Conservation (phyloP, 2,797 vertebrate genomes). For the Pangasius sanitwongsei region DNA sequence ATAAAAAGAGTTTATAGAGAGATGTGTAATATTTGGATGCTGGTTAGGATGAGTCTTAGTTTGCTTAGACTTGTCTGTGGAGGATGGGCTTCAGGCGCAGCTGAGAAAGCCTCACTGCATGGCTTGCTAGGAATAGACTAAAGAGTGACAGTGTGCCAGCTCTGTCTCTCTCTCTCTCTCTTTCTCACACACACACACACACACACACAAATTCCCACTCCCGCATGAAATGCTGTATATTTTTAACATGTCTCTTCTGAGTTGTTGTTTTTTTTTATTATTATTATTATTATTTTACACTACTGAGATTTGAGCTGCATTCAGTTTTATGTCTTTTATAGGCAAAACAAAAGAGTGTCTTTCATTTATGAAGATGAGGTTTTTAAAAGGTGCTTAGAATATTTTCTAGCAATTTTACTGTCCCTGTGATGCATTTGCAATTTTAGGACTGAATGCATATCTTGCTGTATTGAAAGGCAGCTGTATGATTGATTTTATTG, state of each 20-base stretch:
- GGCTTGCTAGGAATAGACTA: conserved; percentile 41
- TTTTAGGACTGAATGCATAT: neutral
- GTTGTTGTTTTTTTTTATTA: neutral
- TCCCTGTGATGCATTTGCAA: neutral
- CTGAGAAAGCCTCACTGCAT: conserved; percentile 9
- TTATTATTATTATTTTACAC: neutral
- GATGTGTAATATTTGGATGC: neutral
- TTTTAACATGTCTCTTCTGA: neutral
- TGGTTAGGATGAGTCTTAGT: neutral
- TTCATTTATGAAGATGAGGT: neutral
- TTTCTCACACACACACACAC: neutral
- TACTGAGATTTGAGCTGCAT: neutral
- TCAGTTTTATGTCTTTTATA: neutral
- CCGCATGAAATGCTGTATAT: conserved; percentile 26
- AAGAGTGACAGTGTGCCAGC: conserved; percentile 43
- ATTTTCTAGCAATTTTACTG: neutral
- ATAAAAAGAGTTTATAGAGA: neutral
- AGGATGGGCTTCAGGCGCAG: conserved; percentile 34
- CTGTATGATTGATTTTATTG: too few species aligned
- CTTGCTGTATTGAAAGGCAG: neutral
- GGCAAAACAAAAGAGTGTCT: neutral
- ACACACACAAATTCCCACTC: conserved; percentile 4
- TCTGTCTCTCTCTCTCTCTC: conserved; percentile 1
- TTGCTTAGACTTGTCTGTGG: conserved; percentile 19
- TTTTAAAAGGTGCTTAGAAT: neutral